These are phyloP conservation scores for Scaptomyza cyrtandrae DNA, from an alignment of 2,888 invertebrate genomes.

Conservation along the genomic window DNA sequence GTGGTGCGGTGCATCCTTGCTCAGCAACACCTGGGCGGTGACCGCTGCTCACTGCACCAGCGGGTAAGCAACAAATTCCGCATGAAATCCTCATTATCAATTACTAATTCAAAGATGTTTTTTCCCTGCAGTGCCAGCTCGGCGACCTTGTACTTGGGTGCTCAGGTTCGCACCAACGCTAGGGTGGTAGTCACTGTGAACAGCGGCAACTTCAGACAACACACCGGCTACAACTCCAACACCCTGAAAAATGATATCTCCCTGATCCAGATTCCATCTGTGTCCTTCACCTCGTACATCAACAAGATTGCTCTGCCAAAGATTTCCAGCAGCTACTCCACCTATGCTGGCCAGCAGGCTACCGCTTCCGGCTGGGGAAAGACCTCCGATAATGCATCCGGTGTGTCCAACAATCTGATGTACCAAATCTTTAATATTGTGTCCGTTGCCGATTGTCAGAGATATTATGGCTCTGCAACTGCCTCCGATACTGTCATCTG, in stretches of 20 bases:
- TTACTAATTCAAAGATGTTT: background rate
- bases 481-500: constrained; percentile 64
- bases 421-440: constrained; percentile 76
- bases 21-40: constrained; percentile 61
- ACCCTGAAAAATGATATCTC: constrained; percentile 76
- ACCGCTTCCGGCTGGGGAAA: constrained; percentile 85
- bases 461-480: constrained; percentile 50
- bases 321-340: constrained; percentile 59
- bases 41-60: constrained; percentile 81
- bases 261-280: constrained; percentile 63
- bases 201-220: constrained; percentile 78
- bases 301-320: constrained; percentile 59
- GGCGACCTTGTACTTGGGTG: constrained; percentile 69
- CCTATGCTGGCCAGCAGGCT: constrained; percentile 76
- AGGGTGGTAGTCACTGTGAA: constrained; percentile 60
- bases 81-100: background rate
- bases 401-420: constrained; percentile 78
- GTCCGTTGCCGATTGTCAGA: constrained; percentile 71
- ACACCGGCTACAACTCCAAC: constrained; percentile 75
- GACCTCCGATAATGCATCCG: constrained; percentile 57
- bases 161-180: constrained; percentile 69
- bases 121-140: constrained; percentile 58
- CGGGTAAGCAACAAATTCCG: constrained; percentile 55
- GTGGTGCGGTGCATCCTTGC: constrained; percentile 80
- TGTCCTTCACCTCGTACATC: constrained; percentile 43